phyloP scores from a whole-genome alignment of 1,140 invertebrate genomes.

The Cyrtorhinus lividipennis region DNA sequence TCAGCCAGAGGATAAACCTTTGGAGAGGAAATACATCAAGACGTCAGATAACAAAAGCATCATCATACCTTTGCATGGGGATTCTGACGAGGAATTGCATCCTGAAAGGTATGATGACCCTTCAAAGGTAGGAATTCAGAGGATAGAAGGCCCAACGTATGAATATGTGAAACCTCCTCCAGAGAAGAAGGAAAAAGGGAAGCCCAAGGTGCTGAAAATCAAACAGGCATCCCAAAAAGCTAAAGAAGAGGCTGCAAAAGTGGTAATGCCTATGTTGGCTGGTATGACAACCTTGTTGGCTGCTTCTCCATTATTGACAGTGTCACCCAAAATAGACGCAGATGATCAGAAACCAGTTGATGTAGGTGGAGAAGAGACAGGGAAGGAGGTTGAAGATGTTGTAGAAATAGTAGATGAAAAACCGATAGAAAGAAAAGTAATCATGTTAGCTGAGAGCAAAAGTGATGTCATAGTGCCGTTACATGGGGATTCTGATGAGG shows the following conservation, averaged over 20 bases:
- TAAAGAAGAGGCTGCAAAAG: background rate
- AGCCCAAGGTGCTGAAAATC: background rate
- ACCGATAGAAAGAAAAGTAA: too few species aligned
- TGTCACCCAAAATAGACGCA: background rate
- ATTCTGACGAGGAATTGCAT: background rate
- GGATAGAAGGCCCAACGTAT: background rate
- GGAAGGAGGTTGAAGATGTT: background rate
- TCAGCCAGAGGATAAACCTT: background rate
- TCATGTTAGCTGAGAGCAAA: too few species aligned
- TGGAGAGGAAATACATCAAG: background rate
- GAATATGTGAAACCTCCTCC: background rate
- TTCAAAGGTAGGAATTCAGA: background rate
- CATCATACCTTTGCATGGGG: background rate
- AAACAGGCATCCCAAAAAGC: background rate
- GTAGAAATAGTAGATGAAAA: background rate
- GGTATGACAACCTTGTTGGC: background rate
- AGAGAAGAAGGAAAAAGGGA: background rate
- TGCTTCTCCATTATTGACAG: background rate
- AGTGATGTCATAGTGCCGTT: background rate
- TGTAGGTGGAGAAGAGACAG: too few species aligned
- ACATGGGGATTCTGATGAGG: constrained; percentile 12
- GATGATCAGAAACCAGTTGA: too few species aligned
- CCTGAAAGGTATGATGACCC: constrained; percentile 3
- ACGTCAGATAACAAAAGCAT: background rate
- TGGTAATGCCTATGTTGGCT: background rate